Percentiles rank a stretch among this genome's conserved stretches.
Evolutionary conservation across 2,797 vertebrate species (phyloP).

Genomic region (Hemitrygon akajei): DNA sequence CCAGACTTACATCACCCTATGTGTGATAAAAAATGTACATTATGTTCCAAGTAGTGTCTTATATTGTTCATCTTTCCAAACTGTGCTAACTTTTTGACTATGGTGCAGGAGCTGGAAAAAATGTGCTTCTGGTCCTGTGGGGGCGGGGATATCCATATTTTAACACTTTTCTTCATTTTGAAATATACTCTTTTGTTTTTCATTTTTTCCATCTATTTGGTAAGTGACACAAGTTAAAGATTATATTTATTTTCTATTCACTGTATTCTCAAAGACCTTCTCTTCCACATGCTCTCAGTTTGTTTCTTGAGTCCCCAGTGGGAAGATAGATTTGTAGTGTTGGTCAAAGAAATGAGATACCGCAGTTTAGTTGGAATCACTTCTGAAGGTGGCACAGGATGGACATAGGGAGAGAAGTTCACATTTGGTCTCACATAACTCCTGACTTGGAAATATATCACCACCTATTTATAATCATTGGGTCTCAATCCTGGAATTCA

Average conservation of each 20-base stretch:
- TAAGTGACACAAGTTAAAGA: background rate
- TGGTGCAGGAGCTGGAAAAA: background rate
- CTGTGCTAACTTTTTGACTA: background rate
- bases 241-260: background rate
- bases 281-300: background rate
- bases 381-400: background rate
- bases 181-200: background rate
- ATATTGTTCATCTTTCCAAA: background rate
- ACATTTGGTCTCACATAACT: too few species aligned
- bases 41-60: background rate
- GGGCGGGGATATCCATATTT: background rate
- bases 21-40: background rate
- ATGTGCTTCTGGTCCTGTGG: background rate
- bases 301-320: background rate
- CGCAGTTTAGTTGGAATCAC: background rate
- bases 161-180: background rate
- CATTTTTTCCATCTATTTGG: background rate
- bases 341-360: background rate
- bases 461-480: too few species aligned
- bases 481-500: too few species aligned
- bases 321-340: background rate
- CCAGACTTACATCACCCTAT: background rate
- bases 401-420: background rate
- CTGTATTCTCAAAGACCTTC: background rate
- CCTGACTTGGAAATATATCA: too few species aligned